Evolutionary conservation across 2,888 invertebrate species (phyloP), one percentile per base, ranked within the genome.

Genomic region (Andrena bucephala): DNA sequence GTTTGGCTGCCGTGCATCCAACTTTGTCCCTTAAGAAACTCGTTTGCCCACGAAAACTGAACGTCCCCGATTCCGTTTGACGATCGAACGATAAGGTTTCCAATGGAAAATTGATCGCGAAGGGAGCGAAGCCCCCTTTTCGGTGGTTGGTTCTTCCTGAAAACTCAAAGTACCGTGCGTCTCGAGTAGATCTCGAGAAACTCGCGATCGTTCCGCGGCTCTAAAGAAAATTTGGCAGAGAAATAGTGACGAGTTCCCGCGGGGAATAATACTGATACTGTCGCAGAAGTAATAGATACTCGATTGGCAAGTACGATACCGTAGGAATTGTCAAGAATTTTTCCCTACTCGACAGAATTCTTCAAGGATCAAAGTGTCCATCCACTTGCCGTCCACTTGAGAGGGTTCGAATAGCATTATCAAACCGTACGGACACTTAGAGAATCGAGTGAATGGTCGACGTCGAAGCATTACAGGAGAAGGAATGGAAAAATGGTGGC

Each of bases 31-130:
- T 60, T 48, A 36, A 77, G 78, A 72, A 36, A 57, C 36, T 50
- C 36, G 48, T 50, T 68, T 57, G 27, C 54, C 16, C 54, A 36
- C 20, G 42, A 48, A 48, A 77, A 66, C 29, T 50, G 66, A 77
- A 74, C 27, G 42, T 67, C n/a, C 73, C 31, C 36, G 36, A 10
- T 20, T 62, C 48, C 13, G 33, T 48, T 62, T n/a, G 33, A 50
- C 48, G 67, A 74, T 74, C 60, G 69, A 69, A 59, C 77, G 77
- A 65, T 52, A 52, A 59, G 24, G 31, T 24, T 24, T 52, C 27
- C 36, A 66, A 36, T 31, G 24, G 74, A 60, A 62, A 70, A 77
- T 80, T 70, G 60, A 77, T 77, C 66, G 59, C 24, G 4, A 8
- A n/a, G 59, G 10, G n/a, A 50, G 65, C 20, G 16, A 13, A 36